phyloP scores from a whole-genome alignment of 2,797 vertebrate genomes.

The Microcaecilia unicolor region DNA sequence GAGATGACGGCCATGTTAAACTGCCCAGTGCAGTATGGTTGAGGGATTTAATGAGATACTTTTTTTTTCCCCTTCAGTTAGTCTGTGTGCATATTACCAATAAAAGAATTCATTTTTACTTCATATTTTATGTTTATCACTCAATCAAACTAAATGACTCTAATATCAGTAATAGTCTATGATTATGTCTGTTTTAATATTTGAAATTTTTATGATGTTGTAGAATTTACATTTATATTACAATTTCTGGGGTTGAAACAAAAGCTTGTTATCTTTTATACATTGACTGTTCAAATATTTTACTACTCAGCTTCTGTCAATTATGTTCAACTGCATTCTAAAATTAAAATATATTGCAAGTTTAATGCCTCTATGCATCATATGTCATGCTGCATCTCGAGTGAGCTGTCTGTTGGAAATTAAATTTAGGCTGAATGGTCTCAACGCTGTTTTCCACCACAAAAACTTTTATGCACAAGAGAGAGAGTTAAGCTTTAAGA shows the following conservation, averaged over 20 bases:
- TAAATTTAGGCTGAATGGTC: background rate
- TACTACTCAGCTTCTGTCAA: background rate
- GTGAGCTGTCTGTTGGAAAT: background rate
- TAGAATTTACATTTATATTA: slow-evolving; percentile 18
- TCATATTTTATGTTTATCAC: background rate
- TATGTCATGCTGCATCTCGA: background rate
- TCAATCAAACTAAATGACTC: background rate
- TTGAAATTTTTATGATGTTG: background rate
- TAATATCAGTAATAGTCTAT: background rate
- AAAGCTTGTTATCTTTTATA: slow-evolving; percentile 1
- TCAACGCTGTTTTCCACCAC: background rate
- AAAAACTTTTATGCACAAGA: background rate
- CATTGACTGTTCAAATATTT: slow-evolving; percentile 11
- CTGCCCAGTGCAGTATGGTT: background rate
- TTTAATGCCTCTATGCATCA: background rate
- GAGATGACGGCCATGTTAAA: too few relatives aligned
- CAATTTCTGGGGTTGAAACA: background rate
- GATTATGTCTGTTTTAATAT: slow-evolving; percentile 2
- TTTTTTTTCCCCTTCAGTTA: background rate
- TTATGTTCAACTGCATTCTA: background rate
- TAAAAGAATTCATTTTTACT: background rate
- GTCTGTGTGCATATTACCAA: background rate
- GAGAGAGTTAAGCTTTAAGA: background rate
- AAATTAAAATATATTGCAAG: background rate
- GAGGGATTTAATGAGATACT: background rate